Percentiles rank a stretch among this genome's conserved stretches.
Evolutionary conservation across 2,888 invertebrate genomes (phyloP).

Genomic region (Sinotaia quadrata): DNA sequence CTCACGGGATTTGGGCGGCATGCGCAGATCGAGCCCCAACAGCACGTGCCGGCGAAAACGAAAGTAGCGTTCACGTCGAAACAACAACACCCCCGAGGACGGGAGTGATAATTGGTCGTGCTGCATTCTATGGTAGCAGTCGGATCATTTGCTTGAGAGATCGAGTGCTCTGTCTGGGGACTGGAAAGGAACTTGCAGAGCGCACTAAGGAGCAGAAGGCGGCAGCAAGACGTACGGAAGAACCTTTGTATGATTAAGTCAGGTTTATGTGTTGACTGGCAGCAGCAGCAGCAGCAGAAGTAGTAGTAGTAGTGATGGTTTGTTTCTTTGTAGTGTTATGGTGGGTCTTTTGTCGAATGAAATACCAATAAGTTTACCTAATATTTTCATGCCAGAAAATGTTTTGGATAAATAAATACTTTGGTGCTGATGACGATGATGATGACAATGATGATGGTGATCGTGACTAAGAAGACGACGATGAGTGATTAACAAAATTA

Average conservation of each 20-base stretch:
- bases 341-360: too few relatives aligned
- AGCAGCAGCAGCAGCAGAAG: not conserved
- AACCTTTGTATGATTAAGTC: too few relatives aligned
- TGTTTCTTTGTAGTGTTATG: not conserved
- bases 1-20: conserved; percentile 20
- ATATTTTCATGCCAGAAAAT: too few relatives aligned
- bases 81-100: conserved; percentile 12
- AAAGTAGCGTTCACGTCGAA: conserved; percentile 12
- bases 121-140: conserved; percentile 11
- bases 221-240: too few relatives aligned
- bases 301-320: not conserved
- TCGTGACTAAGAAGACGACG: too few relatives aligned
- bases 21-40: conserved; percentile 2
- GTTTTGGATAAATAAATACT: too few relatives aligned
- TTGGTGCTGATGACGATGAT: too few relatives aligned
- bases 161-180: not conserved
- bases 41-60: conserved; percentile 22
- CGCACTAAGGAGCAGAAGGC: not conserved
- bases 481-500: too few relatives aligned
- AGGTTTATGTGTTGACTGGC: not conserved
- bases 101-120: conserved; percentile 26
- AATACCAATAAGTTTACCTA: too few relatives aligned
- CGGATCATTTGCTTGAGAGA: conserved; percentile 17
- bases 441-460: too few relatives aligned
- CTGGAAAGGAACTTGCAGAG: conserved; percentile 4